A percentile compares a stretch with the other conserved stretches of the same genome.
Evolutionary conservation across 2,888 invertebrate genomes (phyloP).

Genomic region (Cerceris ruficornis): DNA sequence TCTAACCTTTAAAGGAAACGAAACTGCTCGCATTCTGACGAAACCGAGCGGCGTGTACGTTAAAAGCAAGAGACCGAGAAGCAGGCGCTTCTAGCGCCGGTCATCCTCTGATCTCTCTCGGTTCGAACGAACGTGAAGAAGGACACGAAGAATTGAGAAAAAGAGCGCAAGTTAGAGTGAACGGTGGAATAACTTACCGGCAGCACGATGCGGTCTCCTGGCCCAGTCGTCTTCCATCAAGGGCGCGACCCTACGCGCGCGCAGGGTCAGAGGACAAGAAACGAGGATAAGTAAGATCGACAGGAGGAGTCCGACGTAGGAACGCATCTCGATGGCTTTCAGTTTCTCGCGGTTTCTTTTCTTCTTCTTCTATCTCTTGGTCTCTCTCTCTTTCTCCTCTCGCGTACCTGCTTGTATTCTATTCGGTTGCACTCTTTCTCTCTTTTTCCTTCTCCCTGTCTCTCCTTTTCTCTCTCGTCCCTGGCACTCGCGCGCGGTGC

Average conservation of each 20-base stretch:
- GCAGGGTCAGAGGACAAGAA: conserved; percentile 80
- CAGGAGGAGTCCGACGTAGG: conserved; percentile 69
- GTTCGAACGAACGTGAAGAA: background rate
- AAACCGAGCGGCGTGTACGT: conserved; percentile 14
- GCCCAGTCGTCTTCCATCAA: conserved; percentile 87
- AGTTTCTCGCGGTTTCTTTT: conserved; percentile 19
- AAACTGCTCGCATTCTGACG: conserved; percentile 50
- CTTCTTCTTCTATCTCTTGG: background rate
- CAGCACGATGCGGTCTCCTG: conserved; percentile 85
- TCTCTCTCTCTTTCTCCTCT: conserved; percentile 23
- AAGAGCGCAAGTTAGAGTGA: conserved; percentile 20
- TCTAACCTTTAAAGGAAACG: conserved; percentile 66
- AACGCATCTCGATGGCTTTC: conserved; percentile 70
- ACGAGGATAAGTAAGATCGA: conserved; percentile 77
- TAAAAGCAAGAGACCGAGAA: background rate
- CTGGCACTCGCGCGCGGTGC: conserved; percentile 54
- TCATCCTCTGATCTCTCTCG: background rate
- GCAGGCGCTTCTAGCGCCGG: background rate
- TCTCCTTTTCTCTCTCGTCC: conserved; percentile 45
- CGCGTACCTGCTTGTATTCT: conserved; percentile 5
- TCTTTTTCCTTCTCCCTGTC: conserved; percentile 43
- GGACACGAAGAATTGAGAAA: conserved; percentile 9
- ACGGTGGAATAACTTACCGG: conserved; percentile 84
- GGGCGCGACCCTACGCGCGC: conserved; percentile 85
- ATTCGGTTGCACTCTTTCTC: conserved; percentile 1